These are phyloP conservation scores for Anarrhichthys ocellatus DNA, from an alignment of 2,113 vertebrate genomes.

Conservation along the genomic window DNA sequence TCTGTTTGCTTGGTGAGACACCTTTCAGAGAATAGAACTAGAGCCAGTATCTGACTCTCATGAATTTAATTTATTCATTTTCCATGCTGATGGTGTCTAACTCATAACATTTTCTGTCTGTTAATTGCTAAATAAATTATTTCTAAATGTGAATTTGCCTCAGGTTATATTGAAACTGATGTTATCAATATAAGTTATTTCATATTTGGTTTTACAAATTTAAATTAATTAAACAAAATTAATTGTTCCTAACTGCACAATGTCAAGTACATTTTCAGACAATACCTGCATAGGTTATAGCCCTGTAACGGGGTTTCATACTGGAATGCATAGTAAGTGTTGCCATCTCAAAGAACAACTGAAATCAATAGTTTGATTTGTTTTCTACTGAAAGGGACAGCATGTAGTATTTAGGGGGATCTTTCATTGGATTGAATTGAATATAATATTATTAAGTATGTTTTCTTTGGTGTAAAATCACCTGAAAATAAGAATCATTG, in stretches of 20 bases:
- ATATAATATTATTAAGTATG: no score
- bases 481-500: no score
- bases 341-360: conserved; percentile 1
- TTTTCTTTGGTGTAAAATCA: no score
- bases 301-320: background rate
- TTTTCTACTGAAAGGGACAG: no score
- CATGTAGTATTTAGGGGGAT: no score
- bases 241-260: no score
- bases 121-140: conserved; percentile 1
- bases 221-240: background rate
- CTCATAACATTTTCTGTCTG: background rate
- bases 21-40: background rate
- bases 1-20: background rate
- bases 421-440: no score
- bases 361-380: conserved; percentile 8
- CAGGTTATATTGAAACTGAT: background rate
- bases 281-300: background rate
- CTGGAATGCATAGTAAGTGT: background rate
- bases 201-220: background rate
- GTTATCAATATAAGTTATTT: background rate
- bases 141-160: background rate
- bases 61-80: background rate
- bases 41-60: conserved; percentile 5
- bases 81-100: conserved; percentile 1
- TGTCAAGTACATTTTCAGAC: background rate